Evolutionary conservation across 2,797 vertebrate species (phyloP).

Genomic region (Picus viridis): DNA sequence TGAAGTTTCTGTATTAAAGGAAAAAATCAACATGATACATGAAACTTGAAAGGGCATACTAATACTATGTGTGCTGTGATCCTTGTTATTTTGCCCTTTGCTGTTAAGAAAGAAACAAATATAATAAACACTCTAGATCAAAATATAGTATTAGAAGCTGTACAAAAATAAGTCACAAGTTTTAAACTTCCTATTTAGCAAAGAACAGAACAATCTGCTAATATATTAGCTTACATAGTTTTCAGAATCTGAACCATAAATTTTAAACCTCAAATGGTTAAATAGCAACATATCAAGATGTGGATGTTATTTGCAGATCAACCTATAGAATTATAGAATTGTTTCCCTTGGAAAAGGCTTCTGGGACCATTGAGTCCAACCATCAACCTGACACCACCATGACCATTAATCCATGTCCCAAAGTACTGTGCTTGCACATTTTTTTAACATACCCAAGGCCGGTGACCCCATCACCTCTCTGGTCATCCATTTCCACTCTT

Average conservation of each 20-base stretch:
- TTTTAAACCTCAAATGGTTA: not conserved
- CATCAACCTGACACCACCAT: too few relatives aligned
- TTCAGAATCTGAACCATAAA: not conserved
- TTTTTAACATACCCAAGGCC: too few relatives aligned
- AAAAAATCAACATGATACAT: not conserved
- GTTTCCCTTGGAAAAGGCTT: too few relatives aligned
- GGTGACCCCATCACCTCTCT: too few relatives aligned
- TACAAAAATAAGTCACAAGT: not conserved
- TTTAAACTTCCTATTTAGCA: not conserved
- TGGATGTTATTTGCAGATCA: not conserved
- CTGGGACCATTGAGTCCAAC: too few relatives aligned
- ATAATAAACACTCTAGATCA: not conserved
- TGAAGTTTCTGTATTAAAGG: not conserved
- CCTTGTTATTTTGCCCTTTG: not conserved
- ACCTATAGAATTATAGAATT: not conserved
- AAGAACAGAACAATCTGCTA: not conserved
- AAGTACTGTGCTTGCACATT: too few relatives aligned
- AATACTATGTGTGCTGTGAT: accelerated
- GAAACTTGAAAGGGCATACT: not conserved
- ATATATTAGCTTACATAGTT: not conserved
- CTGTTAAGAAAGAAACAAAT: not conserved
- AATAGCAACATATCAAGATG: not conserved
- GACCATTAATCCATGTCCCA: too few relatives aligned
- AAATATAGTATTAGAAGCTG: not conserved
- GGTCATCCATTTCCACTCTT: too few relatives aligned